Conservation (phyloP, 2,797 vertebrate species). For the Gila robusta region DNA sequence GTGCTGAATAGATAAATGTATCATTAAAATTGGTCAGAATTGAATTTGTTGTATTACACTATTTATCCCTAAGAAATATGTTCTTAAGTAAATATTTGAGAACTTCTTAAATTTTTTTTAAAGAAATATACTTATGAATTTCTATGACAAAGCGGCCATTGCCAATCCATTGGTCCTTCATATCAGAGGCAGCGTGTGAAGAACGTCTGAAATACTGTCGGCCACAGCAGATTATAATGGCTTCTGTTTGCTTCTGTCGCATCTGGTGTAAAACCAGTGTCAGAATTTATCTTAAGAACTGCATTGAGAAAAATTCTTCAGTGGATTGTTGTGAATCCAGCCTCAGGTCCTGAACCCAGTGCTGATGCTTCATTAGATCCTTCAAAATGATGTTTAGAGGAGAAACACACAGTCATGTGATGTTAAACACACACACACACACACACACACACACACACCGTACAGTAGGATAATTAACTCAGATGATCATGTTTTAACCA, state of each 20-base stretch:
- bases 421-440: neutral
- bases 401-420: neutral
- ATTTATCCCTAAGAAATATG: neutral
- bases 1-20: neutral
- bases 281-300: neutral
- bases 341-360: neutral
- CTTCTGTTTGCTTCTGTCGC: neutral
- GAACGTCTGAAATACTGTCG: too few species aligned
- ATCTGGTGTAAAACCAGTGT: too few species aligned
- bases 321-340: neutral
- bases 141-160: neutral
- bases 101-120: neutral
- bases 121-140: neutral
- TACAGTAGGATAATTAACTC: constrained; percentile 65
- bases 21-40: neutral
- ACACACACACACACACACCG: constrained; percentile 12
- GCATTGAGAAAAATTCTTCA: neutral
- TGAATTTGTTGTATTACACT: too few species aligned
- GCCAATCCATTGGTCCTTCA: neutral
- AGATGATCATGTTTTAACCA: constrained; percentile 69
- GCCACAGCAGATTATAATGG: neutral
- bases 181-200: too few species aligned
- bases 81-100: neutral
- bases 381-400: neutral
- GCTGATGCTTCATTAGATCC: neutral